Evolutionary conservation across 2,888 invertebrate species (phyloP).

Genomic region (Volucella inflata): DNA sequence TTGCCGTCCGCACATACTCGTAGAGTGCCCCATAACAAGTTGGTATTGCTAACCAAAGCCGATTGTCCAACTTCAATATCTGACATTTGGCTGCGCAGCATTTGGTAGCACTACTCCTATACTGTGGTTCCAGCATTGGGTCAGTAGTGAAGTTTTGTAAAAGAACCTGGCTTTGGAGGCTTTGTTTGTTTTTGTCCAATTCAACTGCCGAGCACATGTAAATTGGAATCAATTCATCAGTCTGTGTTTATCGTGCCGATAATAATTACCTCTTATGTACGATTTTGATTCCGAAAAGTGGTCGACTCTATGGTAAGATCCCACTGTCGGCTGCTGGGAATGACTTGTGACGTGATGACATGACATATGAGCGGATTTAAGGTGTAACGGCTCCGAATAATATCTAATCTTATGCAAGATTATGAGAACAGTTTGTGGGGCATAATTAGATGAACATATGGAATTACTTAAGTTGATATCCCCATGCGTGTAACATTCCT

Average conservation of each 20-base stretch:
- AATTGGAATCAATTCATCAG: slow-evolving; percentile 29
- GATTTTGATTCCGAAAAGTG: not conserved
- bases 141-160: slow-evolving; percentile 52
- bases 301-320: not conserved
- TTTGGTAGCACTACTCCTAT: not conserved
- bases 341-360: not conserved
- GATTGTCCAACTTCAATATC: slow-evolving; percentile 57
- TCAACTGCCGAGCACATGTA: not conserved
- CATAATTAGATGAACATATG: slow-evolving; percentile 9
- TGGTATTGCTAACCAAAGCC: slow-evolving; percentile 36
- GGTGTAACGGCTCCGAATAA: not conserved
- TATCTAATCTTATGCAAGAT: slow-evolving; percentile 9
- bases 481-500: slow-evolving; percentile 11
- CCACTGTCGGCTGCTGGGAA: not conserved
- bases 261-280: slow-evolving; percentile 8
- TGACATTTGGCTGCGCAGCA: slow-evolving; percentile 53
- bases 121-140: slow-evolving; percentile 26
- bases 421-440: slow-evolving; percentile 28
- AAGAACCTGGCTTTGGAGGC: slow-evolving; percentile 10
- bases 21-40: slow-evolving; percentile 55
- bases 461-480: not conserved
- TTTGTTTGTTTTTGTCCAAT: slow-evolving; percentile 18
- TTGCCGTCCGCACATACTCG: slow-evolving; percentile 32
- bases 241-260: slow-evolving; percentile 1
- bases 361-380: not conserved